A percentile compares a stretch with the other conserved stretches of the same genome.
phyloP scores from a whole-genome alignment of 1,140 invertebrate genomes.

The Drosophila persimilis region DNA sequence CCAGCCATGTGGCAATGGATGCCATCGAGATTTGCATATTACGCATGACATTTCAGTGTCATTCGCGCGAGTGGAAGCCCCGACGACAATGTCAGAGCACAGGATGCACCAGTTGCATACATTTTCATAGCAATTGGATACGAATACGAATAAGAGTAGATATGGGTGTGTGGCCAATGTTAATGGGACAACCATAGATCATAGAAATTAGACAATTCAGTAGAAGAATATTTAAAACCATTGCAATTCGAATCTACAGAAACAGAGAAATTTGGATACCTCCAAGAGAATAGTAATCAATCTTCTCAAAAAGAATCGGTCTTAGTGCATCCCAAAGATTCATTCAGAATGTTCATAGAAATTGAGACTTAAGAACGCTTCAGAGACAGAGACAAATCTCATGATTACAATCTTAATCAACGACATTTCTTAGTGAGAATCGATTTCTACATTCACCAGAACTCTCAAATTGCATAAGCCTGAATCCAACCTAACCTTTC shows the following conservation, averaged over 20 bases:
- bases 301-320: too few relatives aligned
- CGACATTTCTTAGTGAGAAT: neutral
- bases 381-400: too few relatives aligned
- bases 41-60: constrained; percentile 79
- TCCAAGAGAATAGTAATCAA: too few relatives aligned
- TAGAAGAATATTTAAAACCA: too few relatives aligned
- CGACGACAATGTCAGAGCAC: constrained; percentile 68
- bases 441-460: neutral
- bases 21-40: constrained; percentile 64
- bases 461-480: constrained; percentile 35
- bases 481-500: constrained; percentile 14
- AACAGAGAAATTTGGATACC: too few relatives aligned
- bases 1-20: constrained; percentile 20
- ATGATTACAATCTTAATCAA: constrained; percentile 13
- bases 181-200: constrained; percentile 16
- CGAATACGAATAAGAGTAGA: too few relatives aligned
- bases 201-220: neutral
- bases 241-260: too few relatives aligned
- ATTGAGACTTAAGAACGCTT: too few relatives aligned
- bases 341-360: too few relatives aligned
- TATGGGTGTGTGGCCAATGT: constrained; percentile 39
- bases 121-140: constrained; percentile 52
- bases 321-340: too few relatives aligned
- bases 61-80: constrained; percentile 29
- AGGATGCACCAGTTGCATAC: constrained; percentile 77